Percentiles rank a stretch among this genome's conserved stretches.
Evolutionary conservation across 2,797 vertebrate species (phyloP).

Genomic region (Girardinus metallicus): DNA sequence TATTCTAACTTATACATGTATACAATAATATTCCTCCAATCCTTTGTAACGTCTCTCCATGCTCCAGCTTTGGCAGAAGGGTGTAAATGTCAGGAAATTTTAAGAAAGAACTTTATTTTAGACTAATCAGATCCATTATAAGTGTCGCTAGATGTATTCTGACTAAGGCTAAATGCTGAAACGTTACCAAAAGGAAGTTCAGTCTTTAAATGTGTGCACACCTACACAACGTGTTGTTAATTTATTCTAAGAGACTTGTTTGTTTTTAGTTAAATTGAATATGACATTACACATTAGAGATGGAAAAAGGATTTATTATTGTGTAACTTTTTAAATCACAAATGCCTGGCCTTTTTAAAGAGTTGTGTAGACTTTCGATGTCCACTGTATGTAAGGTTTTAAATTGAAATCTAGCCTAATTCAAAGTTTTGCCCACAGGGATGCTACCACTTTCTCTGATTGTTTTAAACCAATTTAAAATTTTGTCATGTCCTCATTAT

Average conservation of each 20-base stretch:
- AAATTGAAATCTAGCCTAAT: neutral
- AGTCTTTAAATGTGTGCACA: neutral
- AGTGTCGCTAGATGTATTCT: neutral
- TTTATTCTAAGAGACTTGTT: neutral
- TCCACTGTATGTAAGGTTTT: neutral
- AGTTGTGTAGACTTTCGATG: neutral
- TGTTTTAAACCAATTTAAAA: neutral
- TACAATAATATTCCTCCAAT: neutral
- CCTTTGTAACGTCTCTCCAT: neutral
- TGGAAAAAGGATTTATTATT: neutral
- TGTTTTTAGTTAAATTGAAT: neutral
- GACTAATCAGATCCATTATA: neutral
- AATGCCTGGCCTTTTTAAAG: neutral
- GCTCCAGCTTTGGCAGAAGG: neutral
- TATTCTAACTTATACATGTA: neutral
- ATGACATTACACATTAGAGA: neutral
- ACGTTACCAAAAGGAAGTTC: neutral
- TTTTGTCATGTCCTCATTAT: neutral
- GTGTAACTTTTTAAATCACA: neutral
- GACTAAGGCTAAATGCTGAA: neutral
- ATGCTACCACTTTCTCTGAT: neutral
- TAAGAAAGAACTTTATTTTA: neutral
- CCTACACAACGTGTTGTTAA: neutral
- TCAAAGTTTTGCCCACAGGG: neutral
- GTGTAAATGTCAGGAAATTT: neutral